These are phyloP conservation scores for Manis javanica DNA, from an alignment of 2,797 vertebrate genomes.

Conservation along the genomic window DNA sequence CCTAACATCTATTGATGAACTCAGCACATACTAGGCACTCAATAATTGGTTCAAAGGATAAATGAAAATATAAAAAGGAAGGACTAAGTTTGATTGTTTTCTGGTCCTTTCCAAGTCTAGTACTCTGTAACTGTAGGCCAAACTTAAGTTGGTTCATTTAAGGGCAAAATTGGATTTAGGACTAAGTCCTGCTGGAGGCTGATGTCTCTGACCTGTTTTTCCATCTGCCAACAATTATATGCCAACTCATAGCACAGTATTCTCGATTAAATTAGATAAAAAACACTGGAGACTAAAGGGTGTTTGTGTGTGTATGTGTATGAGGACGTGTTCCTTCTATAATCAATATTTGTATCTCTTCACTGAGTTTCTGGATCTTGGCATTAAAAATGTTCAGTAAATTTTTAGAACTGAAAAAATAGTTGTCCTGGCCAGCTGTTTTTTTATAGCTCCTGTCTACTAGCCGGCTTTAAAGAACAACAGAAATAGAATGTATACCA, in stretches of 20 bases:
- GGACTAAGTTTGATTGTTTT: background rate
- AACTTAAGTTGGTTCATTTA: background rate
- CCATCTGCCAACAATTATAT: background rate
- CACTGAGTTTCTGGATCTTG: background rate
- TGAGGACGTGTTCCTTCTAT: background rate
- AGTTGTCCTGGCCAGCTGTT: constrained; percentile 21
- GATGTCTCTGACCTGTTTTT: constrained; percentile 53
- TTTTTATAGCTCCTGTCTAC: constrained; percentile 67
- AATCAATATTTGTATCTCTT: constrained; percentile 20
- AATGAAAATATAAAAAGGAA: constrained; percentile 1
- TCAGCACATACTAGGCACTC: background rate
- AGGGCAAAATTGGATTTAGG: background rate
- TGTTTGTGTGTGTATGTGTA: background rate
- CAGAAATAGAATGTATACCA: constrained; percentile 35
- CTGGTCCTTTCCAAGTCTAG: constrained; percentile 18
- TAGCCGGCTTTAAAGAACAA: constrained; percentile 65
- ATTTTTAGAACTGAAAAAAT: constrained; percentile 15
- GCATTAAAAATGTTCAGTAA: constrained; percentile 46
- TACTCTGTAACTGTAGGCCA: background rate
- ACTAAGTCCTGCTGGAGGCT: background rate
- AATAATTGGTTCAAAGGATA: constrained; percentile 13
- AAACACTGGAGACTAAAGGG: background rate
- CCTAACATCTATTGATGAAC: background rate
- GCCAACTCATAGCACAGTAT: background rate
- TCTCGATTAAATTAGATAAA: constrained; percentile 25